Conservation (phyloP, 2,113 vertebrate species). For the Aptenodytes forsteri region DNA sequence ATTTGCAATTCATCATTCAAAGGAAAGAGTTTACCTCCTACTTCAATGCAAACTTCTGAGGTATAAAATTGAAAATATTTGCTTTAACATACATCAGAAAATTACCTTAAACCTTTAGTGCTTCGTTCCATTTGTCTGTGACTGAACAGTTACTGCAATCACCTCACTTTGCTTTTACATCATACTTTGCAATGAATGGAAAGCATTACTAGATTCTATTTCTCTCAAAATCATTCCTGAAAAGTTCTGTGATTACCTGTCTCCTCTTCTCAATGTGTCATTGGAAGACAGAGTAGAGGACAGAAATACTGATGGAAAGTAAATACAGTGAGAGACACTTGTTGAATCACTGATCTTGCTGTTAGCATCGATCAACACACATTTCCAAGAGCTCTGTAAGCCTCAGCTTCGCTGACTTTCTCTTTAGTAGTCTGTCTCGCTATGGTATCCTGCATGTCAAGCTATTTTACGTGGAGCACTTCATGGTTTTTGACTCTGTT, state of each 20-base stretch:
- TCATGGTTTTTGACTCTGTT: background rate
- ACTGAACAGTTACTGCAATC: background rate
- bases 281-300: background rate
- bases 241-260: background rate
- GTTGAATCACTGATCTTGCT: constrained; percentile 5
- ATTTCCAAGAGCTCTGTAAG: background rate
- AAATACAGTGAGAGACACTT: background rate
- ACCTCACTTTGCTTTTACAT: background rate
- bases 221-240: constrained; percentile 8
- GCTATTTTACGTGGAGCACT: constrained; percentile 22
- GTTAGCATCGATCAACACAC: background rate
- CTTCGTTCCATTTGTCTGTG: background rate
- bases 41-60: background rate
- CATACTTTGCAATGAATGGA: background rate
- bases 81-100: background rate
- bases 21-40: background rate
- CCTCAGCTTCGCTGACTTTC: background rate
- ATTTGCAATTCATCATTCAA: background rate
- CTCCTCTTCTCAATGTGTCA: background rate
- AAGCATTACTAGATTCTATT: background rate
- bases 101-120: background rate
- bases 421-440: background rate
- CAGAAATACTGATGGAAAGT: background rate
- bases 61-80: background rate
- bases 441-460: background rate